Evolutionary conservation across 2,888 invertebrate species (phyloP), one percentile per base, ranked within the genome.

Genomic region (Oxycera nigricornis): DNA sequence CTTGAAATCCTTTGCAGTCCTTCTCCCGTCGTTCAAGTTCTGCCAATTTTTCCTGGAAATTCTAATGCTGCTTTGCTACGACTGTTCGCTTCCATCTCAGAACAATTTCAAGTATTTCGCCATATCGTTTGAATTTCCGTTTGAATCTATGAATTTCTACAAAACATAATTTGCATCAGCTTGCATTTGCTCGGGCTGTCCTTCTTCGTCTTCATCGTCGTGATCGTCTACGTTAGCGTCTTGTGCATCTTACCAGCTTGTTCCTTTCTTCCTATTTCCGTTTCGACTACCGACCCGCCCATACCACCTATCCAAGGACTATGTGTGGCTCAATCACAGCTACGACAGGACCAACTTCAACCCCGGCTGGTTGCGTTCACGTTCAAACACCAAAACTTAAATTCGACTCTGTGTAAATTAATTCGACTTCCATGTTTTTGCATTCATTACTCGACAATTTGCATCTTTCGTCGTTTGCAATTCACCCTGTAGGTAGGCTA

Each of bases 391-490:
- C 72, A 57, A 57, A 55, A 75, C 22, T 65, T 59, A 59, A 50
- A 72, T 57, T 67, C 46, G 26, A 22, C 55, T 70, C 52, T 28
- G 52, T 70, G 70, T 35, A 70, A 70, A 70, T 52, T 70, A 70
- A 70, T 52, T 70, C 70, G 31, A 70, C 31, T 70, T 70, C 55
- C 70, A 70, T 70, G 52, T 70, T 70, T 70, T 70, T 70, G 70
- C 70, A 70, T 52, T 70, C 70, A 70, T 70, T 70, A 55, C 20
- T 70, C 55, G 35, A 31, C 35, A 70, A 70, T 70, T 70, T 70
- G 70, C 70, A 70, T 70, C 55, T 70, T 70, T 68, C 41, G 11
- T 6, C 68, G 22, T 20, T 68, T 24, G 70, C 55, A 20, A 52
- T 52, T 46, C 11, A n/a, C 46, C 46, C 17, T 46, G 35, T 35